Conservation (phyloP, 1,140 invertebrate species). For the Cheumatopsyche charites region DNA sequence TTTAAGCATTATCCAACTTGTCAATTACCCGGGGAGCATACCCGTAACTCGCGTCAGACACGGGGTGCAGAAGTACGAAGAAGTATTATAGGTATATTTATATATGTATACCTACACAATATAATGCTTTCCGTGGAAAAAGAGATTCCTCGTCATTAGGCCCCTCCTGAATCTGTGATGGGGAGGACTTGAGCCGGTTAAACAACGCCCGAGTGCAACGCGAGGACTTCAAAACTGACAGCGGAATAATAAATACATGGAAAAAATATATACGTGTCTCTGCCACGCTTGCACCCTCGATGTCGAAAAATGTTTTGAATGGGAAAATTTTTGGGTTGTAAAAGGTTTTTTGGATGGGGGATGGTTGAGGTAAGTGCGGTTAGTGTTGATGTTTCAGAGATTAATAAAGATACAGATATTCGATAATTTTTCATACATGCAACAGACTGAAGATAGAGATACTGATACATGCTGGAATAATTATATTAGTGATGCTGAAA, state of each 20-base stretch:
- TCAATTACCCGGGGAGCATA: slow-evolving; percentile 21
- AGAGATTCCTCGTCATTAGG: slow-evolving; percentile 7
- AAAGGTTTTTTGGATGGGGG: too few relatives aligned
- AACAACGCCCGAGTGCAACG: slow-evolving; percentile 5
- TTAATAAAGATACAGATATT: too few relatives aligned
- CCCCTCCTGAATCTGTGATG: not conserved
- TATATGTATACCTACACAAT: too few relatives aligned
- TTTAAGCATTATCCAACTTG: slow-evolving; percentile 32
- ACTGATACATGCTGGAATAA: too few relatives aligned
- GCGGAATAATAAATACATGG: not conserved
- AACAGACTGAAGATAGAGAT: too few relatives aligned
- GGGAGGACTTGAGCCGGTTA: slow-evolving; percentile 20
- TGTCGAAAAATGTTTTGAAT: too few relatives aligned
- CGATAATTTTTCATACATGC: too few relatives aligned
- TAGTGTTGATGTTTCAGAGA: too few relatives aligned
- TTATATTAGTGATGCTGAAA: too few relatives aligned
- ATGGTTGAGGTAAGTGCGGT: too few relatives aligned
- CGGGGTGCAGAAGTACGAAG: not conserved
- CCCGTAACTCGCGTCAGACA: not conserved
- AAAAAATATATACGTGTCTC: slow-evolving; percentile 17
- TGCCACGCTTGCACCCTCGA: not conserved
- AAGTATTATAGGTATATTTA: too few relatives aligned
- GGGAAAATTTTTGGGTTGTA: too few relatives aligned
- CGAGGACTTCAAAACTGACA: slow-evolving; percentile 25
- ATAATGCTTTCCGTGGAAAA: not conserved